phyloP scores from a whole-genome alignment of 2,113 vertebrate species.

The Mastomys coucha region DNA sequence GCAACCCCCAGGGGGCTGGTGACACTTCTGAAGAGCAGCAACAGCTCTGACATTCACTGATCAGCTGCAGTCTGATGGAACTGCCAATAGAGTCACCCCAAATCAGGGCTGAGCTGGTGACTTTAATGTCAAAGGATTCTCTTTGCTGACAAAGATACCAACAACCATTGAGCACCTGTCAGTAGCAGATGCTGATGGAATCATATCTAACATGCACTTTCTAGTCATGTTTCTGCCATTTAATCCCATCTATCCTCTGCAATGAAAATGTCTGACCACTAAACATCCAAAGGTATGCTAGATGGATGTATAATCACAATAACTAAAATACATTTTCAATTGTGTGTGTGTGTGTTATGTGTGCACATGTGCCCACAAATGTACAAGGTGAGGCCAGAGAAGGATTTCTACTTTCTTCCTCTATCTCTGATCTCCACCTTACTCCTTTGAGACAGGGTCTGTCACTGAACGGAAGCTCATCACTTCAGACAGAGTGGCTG shows the following conservation, averaged over 20 bases:
- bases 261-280: conserved; percentile 56
- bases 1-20: conserved; percentile 66
- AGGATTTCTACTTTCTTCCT: not conserved
- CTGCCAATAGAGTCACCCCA: conserved; percentile 88
- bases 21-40: conserved; percentile 69
- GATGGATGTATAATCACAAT: conserved; percentile 4
- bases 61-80: conserved; percentile 86
- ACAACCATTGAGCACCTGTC: conserved; percentile 87
- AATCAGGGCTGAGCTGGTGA: conserved; percentile 80
- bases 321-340: not conserved
- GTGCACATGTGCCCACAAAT: not conserved
- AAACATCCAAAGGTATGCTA: conserved; percentile 59
- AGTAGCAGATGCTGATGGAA: conserved; percentile 79
- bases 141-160: conserved; percentile 86
- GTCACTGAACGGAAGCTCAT: not conserved
- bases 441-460: not conserved
- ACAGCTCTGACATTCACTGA: conserved; percentile 85
- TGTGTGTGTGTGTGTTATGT: not conserved
- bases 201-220: conserved; percentile 77
- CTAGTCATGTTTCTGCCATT: conserved; percentile 81
- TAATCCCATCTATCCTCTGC: conserved; percentile 57
- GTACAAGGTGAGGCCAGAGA: not conserved
- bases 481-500: not conserved
- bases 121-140: conserved; percentile 88
- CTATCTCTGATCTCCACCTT: not conserved